Percentiles rank a stretch among this genome's conserved stretches.
Evolutionary conservation across 2,888 invertebrate genomes (phyloP).

Genomic region (Chymomyza fuscimana): DNA sequence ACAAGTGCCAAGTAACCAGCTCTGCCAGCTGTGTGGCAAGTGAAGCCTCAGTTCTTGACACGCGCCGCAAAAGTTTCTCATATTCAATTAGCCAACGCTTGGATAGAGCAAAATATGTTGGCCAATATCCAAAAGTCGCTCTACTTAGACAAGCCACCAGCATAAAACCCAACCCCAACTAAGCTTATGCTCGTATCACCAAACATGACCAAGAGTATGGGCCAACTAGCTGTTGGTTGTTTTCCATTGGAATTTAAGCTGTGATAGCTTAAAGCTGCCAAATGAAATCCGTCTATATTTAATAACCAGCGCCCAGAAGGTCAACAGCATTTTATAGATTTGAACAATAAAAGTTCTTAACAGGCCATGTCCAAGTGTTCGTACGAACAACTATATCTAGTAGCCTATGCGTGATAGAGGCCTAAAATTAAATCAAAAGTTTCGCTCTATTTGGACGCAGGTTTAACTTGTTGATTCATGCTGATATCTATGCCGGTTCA

Average conservation of each 20-base stretch:
- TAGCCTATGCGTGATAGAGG: too few species aligned
- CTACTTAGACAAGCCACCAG: not conserved
- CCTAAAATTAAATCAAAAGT: too few species aligned
- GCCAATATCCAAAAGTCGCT: not conserved
- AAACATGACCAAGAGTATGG: not conserved
- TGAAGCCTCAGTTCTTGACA: conserved; percentile 56
- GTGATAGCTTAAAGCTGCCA: not conserved
- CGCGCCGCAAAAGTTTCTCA: conserved; percentile 62
- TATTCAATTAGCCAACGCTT: conserved; percentile 64
- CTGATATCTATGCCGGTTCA: too few species aligned
- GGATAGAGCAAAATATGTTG: conserved; percentile 49
- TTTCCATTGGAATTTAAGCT: not conserved
- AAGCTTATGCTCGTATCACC: not conserved
- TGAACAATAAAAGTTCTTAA: too few species aligned
- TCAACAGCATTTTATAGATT: too few species aligned
- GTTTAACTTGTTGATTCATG: too few species aligned
- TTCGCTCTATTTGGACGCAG: too few species aligned
- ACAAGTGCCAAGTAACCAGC: not conserved
- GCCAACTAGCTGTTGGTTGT: not conserved
- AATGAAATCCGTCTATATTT: not conserved
- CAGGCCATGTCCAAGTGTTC: too few species aligned
- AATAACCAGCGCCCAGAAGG: too few species aligned
- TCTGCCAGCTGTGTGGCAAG: not conserved
- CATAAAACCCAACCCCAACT: not conserved
- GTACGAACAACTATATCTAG: too few species aligned